phyloP scores from a whole-genome alignment of 2,888 invertebrate genomes.

The Perdita meconis region DNA sequence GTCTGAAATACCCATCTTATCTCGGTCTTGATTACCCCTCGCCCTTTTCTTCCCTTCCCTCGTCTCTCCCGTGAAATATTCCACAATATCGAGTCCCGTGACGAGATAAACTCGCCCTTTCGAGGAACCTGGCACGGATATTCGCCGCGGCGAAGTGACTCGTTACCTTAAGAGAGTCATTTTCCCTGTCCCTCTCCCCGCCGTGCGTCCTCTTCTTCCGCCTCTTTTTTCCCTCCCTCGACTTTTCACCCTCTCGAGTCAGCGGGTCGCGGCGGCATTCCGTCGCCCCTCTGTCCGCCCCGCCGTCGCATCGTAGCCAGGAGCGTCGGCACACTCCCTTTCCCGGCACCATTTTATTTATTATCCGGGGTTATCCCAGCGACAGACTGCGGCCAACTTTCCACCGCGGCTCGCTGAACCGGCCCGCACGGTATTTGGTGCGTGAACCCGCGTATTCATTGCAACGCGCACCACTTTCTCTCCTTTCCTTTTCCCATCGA shows the following conservation, averaged over 20 bases:
- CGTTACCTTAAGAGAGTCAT: conserved; percentile 76
- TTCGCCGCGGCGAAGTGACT: conserved; percentile 70
- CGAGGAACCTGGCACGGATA: conserved; percentile 53
- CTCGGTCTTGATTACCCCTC: no score
- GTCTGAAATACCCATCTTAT: no score
- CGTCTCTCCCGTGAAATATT: neutral
- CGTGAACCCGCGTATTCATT: conserved; percentile 77
- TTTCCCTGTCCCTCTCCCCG: conserved; percentile 43
- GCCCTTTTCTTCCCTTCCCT: no score
- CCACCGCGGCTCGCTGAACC: conserved; percentile 60
- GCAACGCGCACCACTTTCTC: conserved; percentile 36
- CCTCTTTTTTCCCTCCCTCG: conserved; percentile 47
- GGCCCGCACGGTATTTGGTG: conserved; percentile 72
- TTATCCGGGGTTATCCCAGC: conserved; percentile 67
- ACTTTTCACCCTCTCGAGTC: conserved; percentile 67
- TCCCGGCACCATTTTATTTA: conserved; percentile 74
- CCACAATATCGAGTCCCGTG: conserved; percentile 50
- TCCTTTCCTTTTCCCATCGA: neutral
- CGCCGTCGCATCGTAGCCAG: conserved; percentile 21
- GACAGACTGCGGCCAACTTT: conserved; percentile 59
- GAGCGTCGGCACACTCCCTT: conserved; percentile 47
- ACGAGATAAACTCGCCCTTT: conserved; percentile 52
- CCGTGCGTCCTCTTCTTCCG: conserved; percentile 24
- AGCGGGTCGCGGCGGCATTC: conserved; percentile 51
- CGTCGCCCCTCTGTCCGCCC: neutral